These are phyloP conservation scores for Nomada fabriciana DNA, from an alignment of 2,888 invertebrate genomes.

Conservation along the genomic window DNA sequence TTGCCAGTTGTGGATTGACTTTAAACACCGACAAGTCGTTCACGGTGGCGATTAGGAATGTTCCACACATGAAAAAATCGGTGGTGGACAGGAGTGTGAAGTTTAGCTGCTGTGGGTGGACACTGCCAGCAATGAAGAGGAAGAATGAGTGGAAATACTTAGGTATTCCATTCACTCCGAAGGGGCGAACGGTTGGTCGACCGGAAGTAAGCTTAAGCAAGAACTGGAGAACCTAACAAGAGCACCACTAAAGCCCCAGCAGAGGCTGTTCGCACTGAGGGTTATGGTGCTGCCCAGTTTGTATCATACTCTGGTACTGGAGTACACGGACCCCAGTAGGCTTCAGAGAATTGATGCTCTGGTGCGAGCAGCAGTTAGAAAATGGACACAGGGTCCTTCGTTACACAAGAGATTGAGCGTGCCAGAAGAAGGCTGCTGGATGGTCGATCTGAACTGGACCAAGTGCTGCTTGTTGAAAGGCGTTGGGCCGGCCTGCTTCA, in stretches of 20 bases:
- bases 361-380: neutral
- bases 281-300: neutral
- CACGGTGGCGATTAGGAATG: conserved; percentile 27
- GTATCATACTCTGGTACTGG: neutral
- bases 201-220: neutral
- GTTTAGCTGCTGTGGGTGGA: neutral
- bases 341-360: neutral
- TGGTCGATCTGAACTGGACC: neutral
- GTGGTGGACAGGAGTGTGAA: neutral
- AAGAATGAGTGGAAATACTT: neutral
- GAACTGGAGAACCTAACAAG: neutral
- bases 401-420: neutral
- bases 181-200: neutral
- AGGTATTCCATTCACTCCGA: neutral
- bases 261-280: neutral
- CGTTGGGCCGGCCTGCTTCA: neutral
- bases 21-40: conserved; percentile 50
- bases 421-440: neutral
- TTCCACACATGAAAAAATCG: conserved; percentile 46
- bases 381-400: neutral
- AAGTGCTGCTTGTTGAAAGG: neutral
- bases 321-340: neutral
- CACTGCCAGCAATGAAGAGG: neutral
- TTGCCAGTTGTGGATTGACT: conserved; percentile 25
- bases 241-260: neutral